Base-by-base conservation (phyloP, 2,888 invertebrate genomes). In the Aquatica leii region DNA sequence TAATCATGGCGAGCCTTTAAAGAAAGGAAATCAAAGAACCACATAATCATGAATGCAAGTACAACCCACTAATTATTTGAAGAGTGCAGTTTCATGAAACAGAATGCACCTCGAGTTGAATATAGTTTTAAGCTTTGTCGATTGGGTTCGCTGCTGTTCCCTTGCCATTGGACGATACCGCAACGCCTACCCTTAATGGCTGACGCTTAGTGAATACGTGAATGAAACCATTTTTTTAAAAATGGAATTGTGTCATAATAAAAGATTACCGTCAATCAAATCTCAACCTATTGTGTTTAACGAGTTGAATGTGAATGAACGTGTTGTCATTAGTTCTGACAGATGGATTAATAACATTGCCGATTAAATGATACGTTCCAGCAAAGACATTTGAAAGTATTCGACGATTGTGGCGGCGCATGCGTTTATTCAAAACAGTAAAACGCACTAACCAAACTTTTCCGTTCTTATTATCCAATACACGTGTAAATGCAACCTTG, bases 101-200 rank as follows among this genome's bases (percentile, higher is more conserved):
- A 65, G 64, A 63, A 59, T 65, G 67, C 65, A 61, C 31, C 62
- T 59, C 55, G 62, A 66, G 60, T 66, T 68, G 59, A 55, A 59
- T 41, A 53, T 68, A 69, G 67, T 69, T 58, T 68, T 68, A 52
- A 62, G 70, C 61, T 67, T 67, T 67, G 68, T 68, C 72, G 71
- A 70, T 71, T 71, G 72, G 73, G 68, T 70, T 73, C 72, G 70
- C 71, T 67, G 65, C 58, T 66, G 73, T 72, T 71, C 68, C 65
- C 62, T 67, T 65, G 69, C 72, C 73, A 76, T 76, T 75, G 76
- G 76, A 73, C 65, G 65, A 43, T 40, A 61, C 68, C 69, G 72
- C 72, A 72, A 73, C 76, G 75, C 75, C 74, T 74, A 73, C 70
- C 56, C 52, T 56, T 75, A 76, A 76, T 76, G 76, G 76, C 76